Evolutionary conservation across 2,797 vertebrate genomes (phyloP).

Genomic region (Argya squamiceps): DNA sequence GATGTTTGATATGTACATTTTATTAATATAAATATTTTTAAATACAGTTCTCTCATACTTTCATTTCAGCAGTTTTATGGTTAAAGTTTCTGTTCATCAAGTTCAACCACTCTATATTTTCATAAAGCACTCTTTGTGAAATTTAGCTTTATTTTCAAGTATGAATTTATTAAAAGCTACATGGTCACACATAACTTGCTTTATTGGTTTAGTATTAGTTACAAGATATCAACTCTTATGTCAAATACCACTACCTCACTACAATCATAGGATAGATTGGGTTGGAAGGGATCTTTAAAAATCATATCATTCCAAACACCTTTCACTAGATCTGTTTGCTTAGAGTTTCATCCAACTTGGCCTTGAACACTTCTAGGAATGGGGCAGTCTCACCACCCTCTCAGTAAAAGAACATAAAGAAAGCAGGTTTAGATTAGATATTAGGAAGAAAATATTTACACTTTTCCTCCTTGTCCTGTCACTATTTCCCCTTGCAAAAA

Average conservation of each 20-base stretch:
- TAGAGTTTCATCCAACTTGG: not conserved
- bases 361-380: not conserved
- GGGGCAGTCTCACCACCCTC: not conserved
- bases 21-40: not conserved
- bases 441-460: not conserved
- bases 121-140: not conserved
- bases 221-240: not conserved
- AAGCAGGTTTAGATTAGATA: not conserved
- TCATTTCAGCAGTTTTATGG: not conserved
- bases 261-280: not conserved
- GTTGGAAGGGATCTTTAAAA: not conserved
- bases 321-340: not conserved
- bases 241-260: not conserved
- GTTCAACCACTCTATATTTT: not conserved
- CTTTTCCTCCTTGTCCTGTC: rapidly evolving
- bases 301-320: not conserved
- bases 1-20: not conserved
- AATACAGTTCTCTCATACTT: not conserved
- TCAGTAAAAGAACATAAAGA: not conserved
- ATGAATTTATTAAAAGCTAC: not conserved
- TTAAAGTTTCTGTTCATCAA: not conserved
- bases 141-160: not conserved
- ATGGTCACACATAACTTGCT: not conserved
- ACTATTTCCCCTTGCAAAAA: not conserved
- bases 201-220: not conserved